Percentiles rank a stretch among this genome's conserved stretches.
phyloP scores from a whole-genome alignment of 2,113 vertebrate genomes.

The Festucalex cinctus region DNA sequence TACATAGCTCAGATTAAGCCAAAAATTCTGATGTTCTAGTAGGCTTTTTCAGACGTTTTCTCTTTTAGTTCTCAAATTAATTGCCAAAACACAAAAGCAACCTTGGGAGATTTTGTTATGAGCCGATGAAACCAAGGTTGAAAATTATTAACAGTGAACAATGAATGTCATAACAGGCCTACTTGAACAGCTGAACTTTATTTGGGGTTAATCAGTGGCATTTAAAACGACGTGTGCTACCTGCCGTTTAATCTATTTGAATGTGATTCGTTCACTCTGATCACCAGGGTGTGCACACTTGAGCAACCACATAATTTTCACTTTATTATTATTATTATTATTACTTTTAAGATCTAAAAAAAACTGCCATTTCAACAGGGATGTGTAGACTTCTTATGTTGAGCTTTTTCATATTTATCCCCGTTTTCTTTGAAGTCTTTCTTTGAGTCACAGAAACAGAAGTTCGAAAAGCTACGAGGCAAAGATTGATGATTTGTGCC shows the following conservation, averaged over 20 bases:
- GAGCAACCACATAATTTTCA: slow-evolving; percentile 1
- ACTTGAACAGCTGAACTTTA: background rate
- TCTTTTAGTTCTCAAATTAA: too few relatives aligned
- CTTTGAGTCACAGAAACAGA: slow-evolving; percentile 19
- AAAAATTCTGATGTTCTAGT: too few relatives aligned
- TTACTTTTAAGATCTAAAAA: too few relatives aligned
- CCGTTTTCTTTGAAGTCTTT: background rate
- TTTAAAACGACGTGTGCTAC: too few relatives aligned
- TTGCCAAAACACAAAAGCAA: too few relatives aligned
- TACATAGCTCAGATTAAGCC: background rate
- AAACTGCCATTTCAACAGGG: slow-evolving; percentile 2
- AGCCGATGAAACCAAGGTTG: too few relatives aligned
- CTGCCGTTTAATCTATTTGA: too few relatives aligned
- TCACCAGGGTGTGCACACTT: background rate
- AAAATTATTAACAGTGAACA: too few relatives aligned
- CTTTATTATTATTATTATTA: too few relatives aligned
- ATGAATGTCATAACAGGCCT: too few relatives aligned
- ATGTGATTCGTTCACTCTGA: background rate
- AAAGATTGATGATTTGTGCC: slow-evolving; percentile 22
- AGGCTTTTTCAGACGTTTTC: too few relatives aligned
- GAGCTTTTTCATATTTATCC: background rate
- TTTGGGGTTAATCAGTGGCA: background rate
- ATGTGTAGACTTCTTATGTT: background rate
- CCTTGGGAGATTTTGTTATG: too few relatives aligned
- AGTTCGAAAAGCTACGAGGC: background rate